These are phyloP conservation scores for Equus przewalskii DNA, from an alignment of 2,113 vertebrate genomes.

Conservation along the genomic window DNA sequence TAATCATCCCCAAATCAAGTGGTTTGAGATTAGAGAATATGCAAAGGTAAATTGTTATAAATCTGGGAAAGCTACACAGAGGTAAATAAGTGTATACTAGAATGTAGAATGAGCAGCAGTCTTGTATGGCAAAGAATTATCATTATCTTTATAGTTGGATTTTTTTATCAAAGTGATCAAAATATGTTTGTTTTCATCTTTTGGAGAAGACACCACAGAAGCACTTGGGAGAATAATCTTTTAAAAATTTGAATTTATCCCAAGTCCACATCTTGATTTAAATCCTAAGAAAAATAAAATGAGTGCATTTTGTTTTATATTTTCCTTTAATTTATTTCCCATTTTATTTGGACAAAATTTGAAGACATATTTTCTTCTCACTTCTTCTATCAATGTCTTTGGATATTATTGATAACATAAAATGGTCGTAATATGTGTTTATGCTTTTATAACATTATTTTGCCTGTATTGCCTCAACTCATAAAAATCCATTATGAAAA, in stretches of 20 bases:
- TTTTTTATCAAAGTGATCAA: slow-evolving; percentile 14
- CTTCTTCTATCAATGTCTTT: neutral
- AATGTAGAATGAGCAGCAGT: neutral
- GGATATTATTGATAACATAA: neutral
- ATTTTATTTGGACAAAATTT: slow-evolving; percentile 25
- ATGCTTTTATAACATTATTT: neutral
- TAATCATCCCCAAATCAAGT: neutral
- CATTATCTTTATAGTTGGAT: neutral
- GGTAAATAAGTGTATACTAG: neutral
- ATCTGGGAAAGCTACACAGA: neutral
- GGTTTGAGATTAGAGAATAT: neutral
- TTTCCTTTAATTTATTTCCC: slow-evolving; percentile 1
- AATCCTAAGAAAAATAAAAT: neutral
- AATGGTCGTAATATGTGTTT: neutral
- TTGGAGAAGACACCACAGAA: neutral
- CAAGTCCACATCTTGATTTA: neutral
- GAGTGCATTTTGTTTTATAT: neutral
- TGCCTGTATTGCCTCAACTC: neutral
- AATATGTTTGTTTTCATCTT: slow-evolving; percentile 14
- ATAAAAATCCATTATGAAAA: neutral
- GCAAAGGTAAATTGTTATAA: neutral
- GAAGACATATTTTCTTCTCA: neutral
- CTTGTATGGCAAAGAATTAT: neutral
- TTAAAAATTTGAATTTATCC: neutral
- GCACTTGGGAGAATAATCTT: neutral